These are phyloP conservation scores for Lymantria monacha DNA, from an alignment of 2,888 invertebrate genomes.

Conservation along the genomic window DNA sequence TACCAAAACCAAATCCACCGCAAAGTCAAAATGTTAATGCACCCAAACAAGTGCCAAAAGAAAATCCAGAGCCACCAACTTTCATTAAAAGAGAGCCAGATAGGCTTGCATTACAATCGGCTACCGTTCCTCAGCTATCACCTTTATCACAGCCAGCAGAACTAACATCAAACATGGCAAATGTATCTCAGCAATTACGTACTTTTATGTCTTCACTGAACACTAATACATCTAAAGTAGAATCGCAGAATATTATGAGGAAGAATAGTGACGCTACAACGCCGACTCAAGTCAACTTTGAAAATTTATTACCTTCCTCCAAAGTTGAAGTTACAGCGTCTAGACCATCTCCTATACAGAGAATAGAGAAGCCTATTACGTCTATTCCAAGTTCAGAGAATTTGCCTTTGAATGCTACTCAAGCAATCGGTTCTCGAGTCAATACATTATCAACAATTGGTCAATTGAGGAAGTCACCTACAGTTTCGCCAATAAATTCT, in stretches of 20 bases:
- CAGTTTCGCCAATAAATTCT: conserved; percentile 69
- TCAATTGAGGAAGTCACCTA: conserved; percentile 73
- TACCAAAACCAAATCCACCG: conserved; percentile 18
- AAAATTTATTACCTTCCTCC: conserved; percentile 74
- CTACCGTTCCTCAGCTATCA: conserved; percentile 85
- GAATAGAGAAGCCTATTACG: conserved; percentile 59
- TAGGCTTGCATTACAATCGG: conserved; percentile 65
- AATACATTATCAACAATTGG: conserved; percentile 65
- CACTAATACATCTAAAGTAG: conserved; percentile 71
- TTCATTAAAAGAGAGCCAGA: conserved; percentile 64
- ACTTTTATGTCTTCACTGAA: conserved; percentile 86
- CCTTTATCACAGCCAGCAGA: conserved; percentile 88
- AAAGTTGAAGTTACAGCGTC: conserved; percentile 72
- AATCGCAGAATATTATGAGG: conserved; percentile 74
- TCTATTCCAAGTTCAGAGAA: conserved; percentile 50
- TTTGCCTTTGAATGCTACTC: conserved; percentile 64
- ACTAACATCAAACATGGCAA: conserved; percentile 87
- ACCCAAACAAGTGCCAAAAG: conserved; percentile 50
- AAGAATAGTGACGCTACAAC: conserved; percentile 65
- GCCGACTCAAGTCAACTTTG: conserved; percentile 77
- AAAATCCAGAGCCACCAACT: conserved; percentile 46
- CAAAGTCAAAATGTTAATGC: conserved; percentile 41
- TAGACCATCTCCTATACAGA: conserved; percentile 64
- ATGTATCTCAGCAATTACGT: conserved; percentile 86
- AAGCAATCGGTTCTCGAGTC: conserved; percentile 65